Evolutionary conservation across 2,888 invertebrate species (phyloP).

Genomic region (Lasius fuliginosus): DNA sequence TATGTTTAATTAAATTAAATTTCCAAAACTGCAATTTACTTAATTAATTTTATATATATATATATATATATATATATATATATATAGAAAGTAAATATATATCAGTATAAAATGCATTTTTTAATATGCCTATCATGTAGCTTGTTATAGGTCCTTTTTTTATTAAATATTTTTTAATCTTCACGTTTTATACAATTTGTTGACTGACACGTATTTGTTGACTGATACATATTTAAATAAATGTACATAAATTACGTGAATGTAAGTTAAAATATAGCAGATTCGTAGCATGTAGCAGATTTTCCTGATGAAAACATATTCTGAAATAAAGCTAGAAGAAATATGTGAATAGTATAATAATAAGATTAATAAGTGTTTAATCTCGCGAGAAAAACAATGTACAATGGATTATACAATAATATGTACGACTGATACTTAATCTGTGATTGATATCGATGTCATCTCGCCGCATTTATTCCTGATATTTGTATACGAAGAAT

Average conservation of each 20-base stretch:
- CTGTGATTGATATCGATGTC: slow-evolving; percentile 32
- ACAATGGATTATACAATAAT: background rate
- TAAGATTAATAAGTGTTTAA: background rate
- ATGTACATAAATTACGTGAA: background rate
- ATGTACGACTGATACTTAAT: slow-evolving; percentile 21
- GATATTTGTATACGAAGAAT: slow-evolving; percentile 23
- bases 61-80: background rate
- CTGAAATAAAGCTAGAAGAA: background rate
- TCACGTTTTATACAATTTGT: background rate
- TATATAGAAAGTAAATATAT: background rate
- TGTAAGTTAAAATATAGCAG: background rate
- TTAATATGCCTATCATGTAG: background rate
- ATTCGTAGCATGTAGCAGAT: slow-evolving; percentile 17
- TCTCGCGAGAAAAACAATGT: background rate
- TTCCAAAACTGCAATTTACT: background rate
- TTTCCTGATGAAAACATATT: background rate
- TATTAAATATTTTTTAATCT: background rate
- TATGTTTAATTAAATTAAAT: background rate
- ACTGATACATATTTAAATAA: slow-evolving; percentile 1
- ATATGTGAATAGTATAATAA: background rate
- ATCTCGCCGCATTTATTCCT: slow-evolving; percentile 18
- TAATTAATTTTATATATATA: background rate
- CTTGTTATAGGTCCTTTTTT: background rate
- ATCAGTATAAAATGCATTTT: background rate
- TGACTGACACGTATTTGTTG: background rate